Percentiles rank a stretch among this genome's conserved stretches.
Evolutionary conservation across 2,888 invertebrate species (phyloP).

Genomic region (Eubasilissa splendida): DNA sequence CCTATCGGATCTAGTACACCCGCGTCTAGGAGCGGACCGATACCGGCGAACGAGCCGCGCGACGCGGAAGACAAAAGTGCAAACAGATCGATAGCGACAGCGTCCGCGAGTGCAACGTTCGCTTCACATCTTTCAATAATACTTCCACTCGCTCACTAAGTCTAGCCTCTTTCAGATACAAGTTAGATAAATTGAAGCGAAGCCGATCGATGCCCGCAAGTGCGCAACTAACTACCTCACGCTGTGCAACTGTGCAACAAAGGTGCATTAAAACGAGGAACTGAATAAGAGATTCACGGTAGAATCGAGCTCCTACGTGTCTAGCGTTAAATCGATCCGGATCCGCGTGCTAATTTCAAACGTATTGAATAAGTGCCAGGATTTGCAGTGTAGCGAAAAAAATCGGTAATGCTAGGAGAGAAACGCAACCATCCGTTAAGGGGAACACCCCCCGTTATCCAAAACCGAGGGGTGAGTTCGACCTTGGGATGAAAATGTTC

Average conservation of each 20-base stretch:
- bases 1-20: background rate
- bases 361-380: background rate
- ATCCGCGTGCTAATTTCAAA: background rate
- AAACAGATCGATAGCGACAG: background rate
- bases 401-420: background rate
- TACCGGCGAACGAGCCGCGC: too few species aligned
- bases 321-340: background rate
- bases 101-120: too few species aligned
- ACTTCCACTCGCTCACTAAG: too few species aligned
- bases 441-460: slow-evolving; percentile 3
- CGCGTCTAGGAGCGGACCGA: background rate
- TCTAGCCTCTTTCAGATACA: too few species aligned
- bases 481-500: slow-evolving; percentile 10
- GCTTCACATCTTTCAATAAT: background rate
- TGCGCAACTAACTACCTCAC: background rate
- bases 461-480: background rate
- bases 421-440: background rate
- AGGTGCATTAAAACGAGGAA: background rate
- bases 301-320: background rate
- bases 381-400: background rate
- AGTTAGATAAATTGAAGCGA: background rate
- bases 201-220: background rate
- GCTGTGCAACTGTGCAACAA: background rate
- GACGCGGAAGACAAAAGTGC: background rate
- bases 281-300: background rate